Base-by-base conservation (phyloP, 2,113 vertebrate genomes). In the Heptranchias perlo region DNA sequence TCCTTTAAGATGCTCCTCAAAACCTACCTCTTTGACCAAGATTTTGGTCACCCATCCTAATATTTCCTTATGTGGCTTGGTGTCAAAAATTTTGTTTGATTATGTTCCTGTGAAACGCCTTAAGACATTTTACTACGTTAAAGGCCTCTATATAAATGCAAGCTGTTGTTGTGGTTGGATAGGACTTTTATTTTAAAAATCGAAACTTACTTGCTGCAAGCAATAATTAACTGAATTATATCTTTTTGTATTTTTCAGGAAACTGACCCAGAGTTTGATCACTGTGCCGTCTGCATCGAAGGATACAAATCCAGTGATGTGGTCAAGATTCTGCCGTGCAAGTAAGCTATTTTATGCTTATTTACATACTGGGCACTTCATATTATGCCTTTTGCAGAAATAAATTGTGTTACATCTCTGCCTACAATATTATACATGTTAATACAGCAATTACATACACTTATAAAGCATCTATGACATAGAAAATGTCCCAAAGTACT, bases 271-370 rank as follows among this genome's bases (percentile, higher is more conserved):
- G 99, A 99, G 97, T 99, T 99, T 96, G 99, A 99, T 97, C 99
- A 99, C 96, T 99, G 99, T 96, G 99, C 99, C 0, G 99, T 99
- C 96, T 99, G 99, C 97, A 99, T 99, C 58, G 99, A 99, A 97
- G 98, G 98, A 82, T 99, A 99, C 97, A 99, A 99, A 97, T 98
- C 99, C 89, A 99, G 99, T 0, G 99, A 99, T 64, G 98, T 99
- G 96, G 99, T 99, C 89, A 98, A 99, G 58, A 98, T 99, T 96
- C 98, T 99, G 73, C 99, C 99, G 18, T 99, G 99, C 99, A 99
- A 99, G 99, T 99, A 98, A 98, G 99, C 97, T 39, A 18, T 47
- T 61, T 52, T 61, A 44, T 23, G 21, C 39, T n/a, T 82, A 18
- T 4, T 44, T 82, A 49, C 49, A 47, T 49, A 76, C 13, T 62